phyloP scores from a whole-genome alignment of 1,140 invertebrate genomes.

The Megalonaias nervosa region DNA sequence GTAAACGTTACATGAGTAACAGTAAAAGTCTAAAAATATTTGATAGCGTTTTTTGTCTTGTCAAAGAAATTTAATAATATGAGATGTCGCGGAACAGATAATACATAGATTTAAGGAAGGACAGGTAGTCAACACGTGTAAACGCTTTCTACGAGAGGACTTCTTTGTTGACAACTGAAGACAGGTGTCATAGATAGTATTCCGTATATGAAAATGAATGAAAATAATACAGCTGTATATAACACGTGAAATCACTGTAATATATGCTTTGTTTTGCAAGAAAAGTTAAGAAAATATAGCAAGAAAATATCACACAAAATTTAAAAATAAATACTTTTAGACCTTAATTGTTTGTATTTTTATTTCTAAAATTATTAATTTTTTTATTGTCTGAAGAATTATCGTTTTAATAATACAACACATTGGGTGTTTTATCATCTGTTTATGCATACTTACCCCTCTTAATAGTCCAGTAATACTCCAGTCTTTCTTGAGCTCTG shows the following conservation, averaged over 20 bases:
- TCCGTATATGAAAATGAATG: too few relatives aligned
- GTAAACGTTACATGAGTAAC: neutral
- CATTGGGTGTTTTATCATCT: neutral
- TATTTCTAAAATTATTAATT: neutral
- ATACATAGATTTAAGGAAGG: too few relatives aligned
- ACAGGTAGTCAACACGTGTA: too few relatives aligned
- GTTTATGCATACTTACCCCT: neutral
- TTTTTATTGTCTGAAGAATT: conserved; percentile 3
- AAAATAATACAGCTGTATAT: too few relatives aligned
- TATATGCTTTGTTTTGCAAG: too few relatives aligned
- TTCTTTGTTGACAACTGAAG: too few relatives aligned
- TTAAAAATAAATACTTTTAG: neutral
- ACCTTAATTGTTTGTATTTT: neutral
- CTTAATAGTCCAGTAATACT: conserved; percentile 32
- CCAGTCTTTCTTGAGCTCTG: conserved; percentile 13
- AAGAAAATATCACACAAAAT: neutral
- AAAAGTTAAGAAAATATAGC: too few relatives aligned
- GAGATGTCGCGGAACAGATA: neutral
- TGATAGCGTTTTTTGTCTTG: too few relatives aligned
- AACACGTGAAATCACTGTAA: too few relatives aligned
- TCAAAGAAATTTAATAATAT: neutral
- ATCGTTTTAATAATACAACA: neutral
- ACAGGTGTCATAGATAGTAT: too few relatives aligned
- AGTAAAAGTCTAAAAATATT: neutral
- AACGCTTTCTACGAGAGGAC: too few relatives aligned